Evolutionary conservation across 2,113 vertebrate genomes (phyloP).

Genomic region (Corvus hawaiiensis): DNA sequence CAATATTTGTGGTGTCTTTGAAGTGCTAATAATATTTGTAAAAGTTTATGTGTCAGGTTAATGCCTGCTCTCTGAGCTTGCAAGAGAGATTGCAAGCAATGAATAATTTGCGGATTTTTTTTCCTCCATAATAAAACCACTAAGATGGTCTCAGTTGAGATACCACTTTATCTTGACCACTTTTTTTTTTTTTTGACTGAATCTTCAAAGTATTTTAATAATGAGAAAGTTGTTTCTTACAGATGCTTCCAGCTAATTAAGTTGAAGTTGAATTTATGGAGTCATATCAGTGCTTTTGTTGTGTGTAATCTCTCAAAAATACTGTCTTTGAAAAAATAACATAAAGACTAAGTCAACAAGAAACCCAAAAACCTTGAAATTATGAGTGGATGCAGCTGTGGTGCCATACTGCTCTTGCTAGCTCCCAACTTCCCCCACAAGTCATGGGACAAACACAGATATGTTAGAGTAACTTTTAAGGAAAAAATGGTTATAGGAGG

Average conservation of each 20-base stretch:
- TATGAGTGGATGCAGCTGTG: background rate
- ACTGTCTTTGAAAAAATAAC: background rate
- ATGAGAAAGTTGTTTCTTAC: background rate
- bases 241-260: background rate
- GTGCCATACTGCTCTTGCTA: background rate
- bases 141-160: background rate
- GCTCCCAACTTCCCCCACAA: background rate
- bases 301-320: background rate
- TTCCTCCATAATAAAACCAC: background rate
- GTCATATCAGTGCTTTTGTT: background rate
- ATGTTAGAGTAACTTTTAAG: background rate
- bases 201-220: background rate
- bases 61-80: background rate
- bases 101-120: background rate
- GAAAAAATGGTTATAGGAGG: background rate
- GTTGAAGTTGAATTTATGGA: background rate
- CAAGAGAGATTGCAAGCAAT: background rate
- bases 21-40: background rate
- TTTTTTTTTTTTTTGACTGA: background rate
- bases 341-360: background rate
- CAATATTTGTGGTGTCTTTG: slow-evolving; percentile 7
- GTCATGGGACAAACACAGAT: background rate
- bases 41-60: background rate
- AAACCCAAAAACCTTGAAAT: background rate
- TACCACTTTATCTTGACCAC: background rate